These are phyloP conservation scores for Criorhina ranunculi DNA, from an alignment of 2,888 invertebrate genomes.

Conservation along the genomic window DNA sequence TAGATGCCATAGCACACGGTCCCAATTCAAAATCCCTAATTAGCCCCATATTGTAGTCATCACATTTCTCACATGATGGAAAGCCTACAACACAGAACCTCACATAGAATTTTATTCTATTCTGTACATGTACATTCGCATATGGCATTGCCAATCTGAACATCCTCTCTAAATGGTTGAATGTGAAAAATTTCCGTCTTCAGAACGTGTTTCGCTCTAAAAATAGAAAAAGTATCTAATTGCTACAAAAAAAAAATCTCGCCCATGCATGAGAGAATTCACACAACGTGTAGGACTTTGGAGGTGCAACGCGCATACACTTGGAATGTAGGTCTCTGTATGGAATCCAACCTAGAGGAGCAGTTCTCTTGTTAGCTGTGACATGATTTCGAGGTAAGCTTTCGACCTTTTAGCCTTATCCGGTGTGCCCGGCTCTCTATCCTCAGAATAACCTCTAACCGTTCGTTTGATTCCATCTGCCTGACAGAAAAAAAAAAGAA, in stretches of 20 bases:
- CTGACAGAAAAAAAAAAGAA: slow-evolving; percentile 8
- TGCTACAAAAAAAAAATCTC: slow-evolving; percentile 58
- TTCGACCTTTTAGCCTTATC: slow-evolving; percentile 61
- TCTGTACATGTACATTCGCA: slow-evolving; percentile 30
- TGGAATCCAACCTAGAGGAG: slow-evolving; percentile 27
- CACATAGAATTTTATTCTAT: slow-evolving; percentile 9
- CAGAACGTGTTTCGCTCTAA: slow-evolving; percentile 26
- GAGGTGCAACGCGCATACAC: not conserved
- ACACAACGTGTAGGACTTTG: not conserved
- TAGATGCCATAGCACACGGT: not conserved
- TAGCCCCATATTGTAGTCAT: slow-evolving; percentile 53
- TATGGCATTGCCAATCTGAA: slow-evolving; percentile 50
- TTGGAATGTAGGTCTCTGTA: slow-evolving; percentile 36
- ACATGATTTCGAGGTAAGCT: slow-evolving; percentile 68
- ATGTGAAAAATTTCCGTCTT: slow-evolving; percentile 3
- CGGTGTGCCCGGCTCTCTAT: slow-evolving; percentile 10
- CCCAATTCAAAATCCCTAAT: slow-evolving; percentile 51
- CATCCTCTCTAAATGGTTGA: slow-evolving; percentile 18
- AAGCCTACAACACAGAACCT: not conserved
- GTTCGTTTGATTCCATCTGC: slow-evolving; percentile 47
- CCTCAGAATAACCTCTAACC: slow-evolving; percentile 37
- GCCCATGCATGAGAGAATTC: slow-evolving; percentile 45
- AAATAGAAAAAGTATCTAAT: slow-evolving; percentile 71
- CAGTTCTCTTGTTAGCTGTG: slow-evolving; percentile 57
- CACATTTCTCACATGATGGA: slow-evolving; percentile 26